These are phyloP conservation scores for Ormyrus pomaceus DNA, from an alignment of 2,888 invertebrate genomes.

Conservation along the genomic window DNA sequence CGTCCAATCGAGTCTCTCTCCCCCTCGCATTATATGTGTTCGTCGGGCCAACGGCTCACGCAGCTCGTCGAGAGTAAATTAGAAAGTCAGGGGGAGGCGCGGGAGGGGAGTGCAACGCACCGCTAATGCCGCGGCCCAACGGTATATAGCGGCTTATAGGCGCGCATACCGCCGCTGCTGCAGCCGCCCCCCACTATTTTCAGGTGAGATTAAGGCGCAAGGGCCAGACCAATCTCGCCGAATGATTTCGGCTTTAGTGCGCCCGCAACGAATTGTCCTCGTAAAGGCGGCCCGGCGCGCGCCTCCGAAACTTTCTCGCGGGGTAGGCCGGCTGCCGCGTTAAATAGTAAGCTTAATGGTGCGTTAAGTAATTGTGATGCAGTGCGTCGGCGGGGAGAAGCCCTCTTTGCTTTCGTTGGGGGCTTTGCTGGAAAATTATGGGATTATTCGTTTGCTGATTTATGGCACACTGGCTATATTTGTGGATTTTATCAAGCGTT, in stretches of 20 bases:
- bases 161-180: neutral
- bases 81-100: constrained; percentile 37
- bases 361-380: too few relatives aligned
- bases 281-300: neutral
- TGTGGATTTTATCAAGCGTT: too few relatives aligned
- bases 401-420: too few relatives aligned
- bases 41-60: neutral
- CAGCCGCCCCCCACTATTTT: neutral
- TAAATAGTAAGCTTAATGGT: too few relatives aligned
- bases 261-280: constrained; percentile 41
- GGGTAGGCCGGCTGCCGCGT: too few relatives aligned
- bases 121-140: constrained; percentile 41
- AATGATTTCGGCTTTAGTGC: constrained; percentile 47
- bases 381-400: too few relatives aligned
- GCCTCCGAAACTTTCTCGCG: constrained; percentile 4
- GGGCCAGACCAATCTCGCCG: constrained; percentile 7
- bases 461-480: too few relatives aligned
- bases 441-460: too few relatives aligned
- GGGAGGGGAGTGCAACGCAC: constrained; percentile 43
- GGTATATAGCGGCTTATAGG: constrained; percentile 35
- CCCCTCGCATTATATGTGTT: constrained; percentile 14
- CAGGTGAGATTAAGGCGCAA: neutral
- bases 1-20: constrained; percentile 22
- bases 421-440: too few relatives aligned
- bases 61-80: constrained; percentile 42